Evolutionary conservation across 2,888 invertebrate genomes (phyloP), one percentile per base, ranked within the genome.

Genomic region (Diloba caeruleocephala): DNA sequence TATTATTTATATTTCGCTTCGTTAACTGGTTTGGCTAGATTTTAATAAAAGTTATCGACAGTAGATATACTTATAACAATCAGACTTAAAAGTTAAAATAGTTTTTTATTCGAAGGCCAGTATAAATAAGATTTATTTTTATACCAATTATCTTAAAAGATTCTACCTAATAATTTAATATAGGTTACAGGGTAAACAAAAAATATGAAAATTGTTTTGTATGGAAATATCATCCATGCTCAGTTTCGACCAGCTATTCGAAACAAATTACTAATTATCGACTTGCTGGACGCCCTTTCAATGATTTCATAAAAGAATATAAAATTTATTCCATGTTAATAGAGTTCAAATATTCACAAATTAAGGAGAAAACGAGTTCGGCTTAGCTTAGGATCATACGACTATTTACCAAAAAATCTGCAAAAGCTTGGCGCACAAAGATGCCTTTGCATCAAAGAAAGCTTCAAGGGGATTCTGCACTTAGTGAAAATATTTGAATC

Each of bases 401-500:
- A 76, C 55, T 62, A 72, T 74, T 78, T 72, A 74, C 74, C 68
- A 61, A 76, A 82, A 85, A 84, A 79, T 77, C 68, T 60, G 64
- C 56, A 60, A 78, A 79, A 80, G 72, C 76, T 63, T 71, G 60
- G 63, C 45, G 51, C 69, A 71, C 71, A 76, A 78, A 82, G 71
- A 78, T 74, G 56, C 67, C 67, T 81, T 79, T 78, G 74, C 76
- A 74, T 83, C 83, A 84, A 84, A 87, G 79, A 82, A 76, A 71
- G 62, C 61, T 74, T 78, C 62, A 74, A 80, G 77, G 57, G 77
- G 76, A 80, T 82, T 66, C 78, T 80, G 76, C 79, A 80, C 82
- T 87, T 80, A 83, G 82, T 76, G 79, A 82, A 88, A 88, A 88
- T 88, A 86, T 89, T 89, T 82, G 85, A 84, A 88, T 86, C 77